A percentile compares a stretch with the other conserved stretches of the same genome.
phyloP scores from a whole-genome alignment of 2,113 vertebrate genomes.

The Pedionomus torquatus region DNA sequence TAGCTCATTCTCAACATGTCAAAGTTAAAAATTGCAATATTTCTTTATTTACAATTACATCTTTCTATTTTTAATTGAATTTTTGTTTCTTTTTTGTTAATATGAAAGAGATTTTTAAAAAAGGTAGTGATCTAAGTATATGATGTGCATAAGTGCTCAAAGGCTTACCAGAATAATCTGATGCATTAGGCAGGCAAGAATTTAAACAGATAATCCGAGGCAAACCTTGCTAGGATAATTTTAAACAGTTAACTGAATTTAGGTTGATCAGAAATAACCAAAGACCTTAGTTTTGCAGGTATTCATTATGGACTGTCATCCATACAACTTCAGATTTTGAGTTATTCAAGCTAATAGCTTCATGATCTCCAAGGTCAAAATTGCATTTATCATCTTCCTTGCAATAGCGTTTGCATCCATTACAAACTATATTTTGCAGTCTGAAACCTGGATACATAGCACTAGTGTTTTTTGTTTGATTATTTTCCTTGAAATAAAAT shows the following conservation, averaged over 20 bases:
- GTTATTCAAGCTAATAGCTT: neutral
- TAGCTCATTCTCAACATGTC: neutral
- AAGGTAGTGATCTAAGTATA: neutral
- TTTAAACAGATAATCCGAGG: neutral
- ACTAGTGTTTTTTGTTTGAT: neutral
- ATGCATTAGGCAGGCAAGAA: neutral
- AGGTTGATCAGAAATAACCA: neutral
- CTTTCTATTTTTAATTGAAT: neutral
- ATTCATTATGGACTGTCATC: neutral
- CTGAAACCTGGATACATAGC: neutral
- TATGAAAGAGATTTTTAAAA: neutral
- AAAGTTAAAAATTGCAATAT: neutral
- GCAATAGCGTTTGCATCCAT: neutral
- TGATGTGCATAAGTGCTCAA: neutral
- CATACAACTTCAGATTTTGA: neutral
- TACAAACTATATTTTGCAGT: neutral
- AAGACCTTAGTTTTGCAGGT: neutral
- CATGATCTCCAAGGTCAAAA: neutral
- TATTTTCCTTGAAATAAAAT: neutral
- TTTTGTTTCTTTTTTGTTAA: neutral
- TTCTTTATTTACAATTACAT: neutral
- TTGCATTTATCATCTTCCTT: neutral
- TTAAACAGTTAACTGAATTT: neutral
- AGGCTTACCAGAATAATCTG: neutral
- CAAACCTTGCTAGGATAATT: neutral